Evolutionary conservation across 2,888 invertebrate genomes (phyloP).

Genomic region (Cephus pygmeus): DNA sequence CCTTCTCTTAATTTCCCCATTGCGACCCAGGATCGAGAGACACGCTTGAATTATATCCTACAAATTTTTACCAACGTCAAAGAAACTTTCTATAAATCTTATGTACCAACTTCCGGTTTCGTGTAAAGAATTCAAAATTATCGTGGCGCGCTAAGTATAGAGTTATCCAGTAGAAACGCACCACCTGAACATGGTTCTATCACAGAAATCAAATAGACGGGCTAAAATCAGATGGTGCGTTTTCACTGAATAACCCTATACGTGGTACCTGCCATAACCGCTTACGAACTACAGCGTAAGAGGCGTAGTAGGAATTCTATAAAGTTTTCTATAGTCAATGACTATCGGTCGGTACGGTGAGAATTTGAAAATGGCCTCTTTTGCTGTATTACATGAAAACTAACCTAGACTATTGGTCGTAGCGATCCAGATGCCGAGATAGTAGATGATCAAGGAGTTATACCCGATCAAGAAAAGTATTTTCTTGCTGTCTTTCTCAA

Average conservation of each 20-base stretch:
- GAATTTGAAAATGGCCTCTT: not conserved
- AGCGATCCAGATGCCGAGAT: conserved; percentile 36
- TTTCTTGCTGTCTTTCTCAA: conserved; percentile 34
- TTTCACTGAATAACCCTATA: no score
- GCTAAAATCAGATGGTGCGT: no score
- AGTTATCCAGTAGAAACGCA: no score
- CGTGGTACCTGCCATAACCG: not conserved
- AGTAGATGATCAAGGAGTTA: conserved; percentile 39
- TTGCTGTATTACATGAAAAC: conserved; percentile 15
- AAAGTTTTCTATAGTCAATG: not conserved
- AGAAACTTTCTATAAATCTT: not conserved
- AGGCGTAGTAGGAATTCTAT: not conserved
- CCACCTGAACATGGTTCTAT: no score
- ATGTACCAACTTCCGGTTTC: not conserved
- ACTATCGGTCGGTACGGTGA: not conserved
- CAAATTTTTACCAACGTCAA: not conserved
- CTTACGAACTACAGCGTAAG: not conserved
- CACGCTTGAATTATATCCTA: not conserved
- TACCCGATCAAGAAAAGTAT: conserved; percentile 40
- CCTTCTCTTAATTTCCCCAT: not conserved
- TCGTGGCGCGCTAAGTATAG: not conserved
- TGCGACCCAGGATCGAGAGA: not conserved
- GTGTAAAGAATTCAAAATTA: not conserved
- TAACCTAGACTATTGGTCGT: conserved; percentile 47
- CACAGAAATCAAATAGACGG: no score